Conservation (phyloP, 2,797 vertebrate species). For the Steatocranus sp. region DNA sequence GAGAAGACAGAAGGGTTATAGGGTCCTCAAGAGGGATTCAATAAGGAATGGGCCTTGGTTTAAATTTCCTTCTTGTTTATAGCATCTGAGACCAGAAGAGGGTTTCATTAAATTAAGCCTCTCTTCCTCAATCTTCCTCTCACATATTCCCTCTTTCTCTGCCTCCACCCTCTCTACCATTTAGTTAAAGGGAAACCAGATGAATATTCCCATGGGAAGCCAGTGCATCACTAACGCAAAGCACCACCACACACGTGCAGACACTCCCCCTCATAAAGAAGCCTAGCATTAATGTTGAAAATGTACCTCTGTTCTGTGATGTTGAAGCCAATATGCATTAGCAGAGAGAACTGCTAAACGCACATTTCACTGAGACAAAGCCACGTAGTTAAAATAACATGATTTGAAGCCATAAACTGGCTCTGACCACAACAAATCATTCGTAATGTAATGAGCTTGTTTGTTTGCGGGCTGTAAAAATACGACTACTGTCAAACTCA, state of each 20-base stretch:
- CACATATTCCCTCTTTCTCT: slow-evolving; percentile 47
- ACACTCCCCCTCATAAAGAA: not conserved
- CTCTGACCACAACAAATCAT: slow-evolving; percentile 39
- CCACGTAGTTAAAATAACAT: slow-evolving; percentile 28
- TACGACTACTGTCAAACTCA: slow-evolving; percentile 26
- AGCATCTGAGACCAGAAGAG: slow-evolving; percentile 43
- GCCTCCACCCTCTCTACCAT: slow-evolving; percentile 37
- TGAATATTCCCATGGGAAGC: slow-evolving; percentile 55
- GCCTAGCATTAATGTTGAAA: not conserved
- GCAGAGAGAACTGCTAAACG: not conserved
- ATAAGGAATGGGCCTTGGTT: slow-evolving; percentile 36
- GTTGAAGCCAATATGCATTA: slow-evolving; percentile 10
- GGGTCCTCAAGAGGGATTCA: slow-evolving; percentile 33
- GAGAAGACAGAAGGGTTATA: slow-evolving; percentile 25
- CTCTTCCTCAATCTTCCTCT: slow-evolving; percentile 36
- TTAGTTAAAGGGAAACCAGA: slow-evolving; percentile 63
- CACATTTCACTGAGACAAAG: slow-evolving; percentile 13
- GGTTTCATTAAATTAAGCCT: slow-evolving; percentile 67
- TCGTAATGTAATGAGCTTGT: slow-evolving; percentile 33
- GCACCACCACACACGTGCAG: not conserved
- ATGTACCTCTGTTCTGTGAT: slow-evolving; percentile 1
- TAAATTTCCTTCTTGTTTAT: slow-evolving; percentile 57
- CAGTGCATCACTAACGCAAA: slow-evolving; percentile 20
- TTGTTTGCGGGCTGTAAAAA: slow-evolving; percentile 39
- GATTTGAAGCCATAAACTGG: slow-evolving; percentile 36